Evolutionary conservation across 2,797 vertebrate species (phyloP).

Genomic region (Parauchenoglanis punctatus): DNA sequence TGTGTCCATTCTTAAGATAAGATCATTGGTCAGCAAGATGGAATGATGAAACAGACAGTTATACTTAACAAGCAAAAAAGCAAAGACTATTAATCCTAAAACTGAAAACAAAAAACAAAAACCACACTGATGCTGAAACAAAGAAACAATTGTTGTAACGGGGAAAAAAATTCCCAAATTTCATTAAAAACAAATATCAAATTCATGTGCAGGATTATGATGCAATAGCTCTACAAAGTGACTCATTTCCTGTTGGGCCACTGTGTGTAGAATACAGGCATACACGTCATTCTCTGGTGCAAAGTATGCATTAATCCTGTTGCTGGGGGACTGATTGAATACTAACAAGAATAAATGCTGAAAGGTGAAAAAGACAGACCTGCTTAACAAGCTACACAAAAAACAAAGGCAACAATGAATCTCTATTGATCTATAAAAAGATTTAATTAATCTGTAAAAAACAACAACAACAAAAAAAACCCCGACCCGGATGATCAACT

Average conservation of each 20-base stretch:
- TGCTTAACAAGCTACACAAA: neutral
- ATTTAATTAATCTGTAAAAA: neutral
- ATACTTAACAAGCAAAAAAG: neutral
- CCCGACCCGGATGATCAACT: neutral
- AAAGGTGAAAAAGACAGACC: neutral
- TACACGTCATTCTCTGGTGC: neutral
- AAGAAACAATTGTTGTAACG: neutral
- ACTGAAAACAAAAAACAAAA: neutral
- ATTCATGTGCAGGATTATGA: neutral
- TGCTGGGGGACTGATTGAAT: neutral
- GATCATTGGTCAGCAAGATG: conserved; percentile 38
- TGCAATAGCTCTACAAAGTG: conserved; percentile 11
- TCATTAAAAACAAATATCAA: neutral
- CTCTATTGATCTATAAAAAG: neutral
- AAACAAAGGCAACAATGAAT: neutral
- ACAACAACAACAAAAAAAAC: neutral
- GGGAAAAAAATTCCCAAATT: neutral
- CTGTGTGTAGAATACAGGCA: neutral
- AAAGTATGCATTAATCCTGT: neutral
- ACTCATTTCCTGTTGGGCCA: neutral
- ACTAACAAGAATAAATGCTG: neutral
- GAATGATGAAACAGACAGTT: neutral
- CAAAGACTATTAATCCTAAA: neutral
- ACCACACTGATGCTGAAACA: neutral
- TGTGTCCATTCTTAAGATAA: conserved; percentile 17